A percentile compares a stretch with the other conserved stretches of the same genome.
These are phyloP conservation scores for Danaus melanippus DNA, from an alignment of 1,140 invertebrate species.

Conservation along the genomic window DNA sequence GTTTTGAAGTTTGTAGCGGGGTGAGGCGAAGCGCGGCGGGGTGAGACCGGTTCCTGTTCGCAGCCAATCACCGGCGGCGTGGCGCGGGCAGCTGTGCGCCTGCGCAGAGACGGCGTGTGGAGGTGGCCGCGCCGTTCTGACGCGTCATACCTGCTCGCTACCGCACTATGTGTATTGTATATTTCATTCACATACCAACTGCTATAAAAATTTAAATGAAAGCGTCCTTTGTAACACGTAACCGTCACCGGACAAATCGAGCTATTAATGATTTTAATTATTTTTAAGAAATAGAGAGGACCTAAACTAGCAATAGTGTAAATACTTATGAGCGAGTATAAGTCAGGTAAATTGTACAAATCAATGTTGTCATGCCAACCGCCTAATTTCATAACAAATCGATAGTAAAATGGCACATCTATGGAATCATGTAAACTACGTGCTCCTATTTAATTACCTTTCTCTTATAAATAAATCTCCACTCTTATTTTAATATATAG, in stretches of 20 bases:
- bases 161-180: conserved; percentile 21
- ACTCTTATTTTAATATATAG: too few species aligned
- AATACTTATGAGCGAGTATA: background rate
- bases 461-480: too few species aligned
- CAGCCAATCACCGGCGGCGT: conserved; percentile 54
- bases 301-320: background rate
- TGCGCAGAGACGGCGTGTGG: conserved; percentile 33
- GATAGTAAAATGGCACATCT: too few species aligned
- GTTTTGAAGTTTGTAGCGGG: conserved; percentile 47
- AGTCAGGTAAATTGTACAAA: conserved; percentile 6
- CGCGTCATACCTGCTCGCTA: conserved; percentile 50
- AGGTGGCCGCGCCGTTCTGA: conserved; percentile 21
- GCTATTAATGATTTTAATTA: conserved; percentile 6
- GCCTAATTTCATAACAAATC: too few species aligned
- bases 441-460: too few species aligned
- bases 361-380: conserved; percentile 46
- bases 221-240: conserved; percentile 17
- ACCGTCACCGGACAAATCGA: too few species aligned
- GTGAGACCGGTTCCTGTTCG: conserved; percentile 45
- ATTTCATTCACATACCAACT: conserved; percentile 38
- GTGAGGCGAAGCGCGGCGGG: conserved; percentile 31
- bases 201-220: conserved; percentile 50
- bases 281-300: background rate
- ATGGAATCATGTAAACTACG: too few species aligned
- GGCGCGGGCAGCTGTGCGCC: conserved; percentile 52